A percentile compares a stretch with the other conserved stretches of the same genome.
These are phyloP conservation scores for Lophotriccus pileatus DNA, from an alignment of 2,797 vertebrate species.

Conservation along the genomic window DNA sequence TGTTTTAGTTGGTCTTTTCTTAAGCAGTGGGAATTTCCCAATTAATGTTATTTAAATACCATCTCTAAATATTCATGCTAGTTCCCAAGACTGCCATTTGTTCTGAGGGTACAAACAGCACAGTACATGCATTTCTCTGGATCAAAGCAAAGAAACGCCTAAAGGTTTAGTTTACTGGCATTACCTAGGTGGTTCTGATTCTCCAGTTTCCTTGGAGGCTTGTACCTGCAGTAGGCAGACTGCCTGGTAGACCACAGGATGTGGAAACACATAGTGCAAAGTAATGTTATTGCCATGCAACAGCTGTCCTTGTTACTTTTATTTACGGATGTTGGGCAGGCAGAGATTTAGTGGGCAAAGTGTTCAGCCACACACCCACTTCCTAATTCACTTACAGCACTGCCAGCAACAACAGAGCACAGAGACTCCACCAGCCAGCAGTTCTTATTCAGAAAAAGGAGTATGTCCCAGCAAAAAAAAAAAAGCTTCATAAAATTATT, in stretches of 20 bases:
- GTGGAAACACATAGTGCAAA: background rate
- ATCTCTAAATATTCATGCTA: conserved; percentile 20
- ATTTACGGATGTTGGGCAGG: background rate
- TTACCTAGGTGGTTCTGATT: background rate
- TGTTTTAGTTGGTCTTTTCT: conserved; percentile 49
- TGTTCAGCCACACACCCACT: background rate
- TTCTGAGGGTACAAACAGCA: conserved; percentile 51
- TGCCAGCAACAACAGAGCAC: background rate
- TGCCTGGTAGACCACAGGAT: background rate
- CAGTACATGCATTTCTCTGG: background rate
- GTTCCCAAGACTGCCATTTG: conserved; percentile 40
- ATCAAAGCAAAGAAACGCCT: conserved; percentile 41
- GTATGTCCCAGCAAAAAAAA: background rate
- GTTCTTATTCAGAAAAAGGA: background rate
- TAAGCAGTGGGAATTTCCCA: conserved; percentile 60
- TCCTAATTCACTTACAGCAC: background rate
- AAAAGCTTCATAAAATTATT: background rate
- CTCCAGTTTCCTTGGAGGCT: background rate
- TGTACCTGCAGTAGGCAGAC: background rate
- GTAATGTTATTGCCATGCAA: background rate
- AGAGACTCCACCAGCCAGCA: background rate
- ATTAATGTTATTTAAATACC: conserved; percentile 37
- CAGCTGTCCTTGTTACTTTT: background rate
- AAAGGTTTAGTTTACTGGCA: conserved; percentile 24
- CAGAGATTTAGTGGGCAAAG: background rate